phyloP scores from a whole-genome alignment of 35 echinoderm and acorn worm genomes.

The Acanthaster planci region DNA sequence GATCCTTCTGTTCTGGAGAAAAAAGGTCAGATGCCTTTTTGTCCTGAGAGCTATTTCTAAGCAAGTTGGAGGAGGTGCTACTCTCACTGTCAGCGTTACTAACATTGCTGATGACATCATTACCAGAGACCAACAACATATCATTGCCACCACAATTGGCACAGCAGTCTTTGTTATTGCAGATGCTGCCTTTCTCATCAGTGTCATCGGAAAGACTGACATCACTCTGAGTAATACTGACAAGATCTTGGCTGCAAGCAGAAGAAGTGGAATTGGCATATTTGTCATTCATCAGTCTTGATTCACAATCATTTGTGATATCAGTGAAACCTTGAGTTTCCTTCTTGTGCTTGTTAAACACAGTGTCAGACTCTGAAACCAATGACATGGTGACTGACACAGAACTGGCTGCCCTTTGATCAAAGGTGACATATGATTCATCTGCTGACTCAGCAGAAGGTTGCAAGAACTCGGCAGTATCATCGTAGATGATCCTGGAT shows the following conservation, averaged over 20 bases:
- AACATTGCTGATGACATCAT: constrained; percentile 30
- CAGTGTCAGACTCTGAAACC: constrained; percentile 14
- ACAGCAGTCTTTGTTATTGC: not conserved
- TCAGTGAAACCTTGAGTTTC: not conserved
- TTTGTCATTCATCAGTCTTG: not conserved
- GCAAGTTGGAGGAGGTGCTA: not conserved
- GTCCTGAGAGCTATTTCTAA: constrained; percentile 13
- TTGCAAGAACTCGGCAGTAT: constrained; percentile 22
- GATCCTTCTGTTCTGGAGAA: constrained; percentile 3
- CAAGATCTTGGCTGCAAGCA: not conserved
- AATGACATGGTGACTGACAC: constrained; percentile 37
- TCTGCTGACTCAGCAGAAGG: not conserved
- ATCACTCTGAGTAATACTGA: not conserved
- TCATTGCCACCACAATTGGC: not conserved
- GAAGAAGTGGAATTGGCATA: not conserved
- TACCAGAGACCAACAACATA: not conserved
- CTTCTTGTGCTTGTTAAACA: not conserved
- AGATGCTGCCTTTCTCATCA: not conserved
- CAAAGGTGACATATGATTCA: not conserved
- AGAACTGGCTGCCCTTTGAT: not conserved
- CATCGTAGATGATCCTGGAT: constrained; percentile 13
- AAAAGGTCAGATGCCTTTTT: not conserved
- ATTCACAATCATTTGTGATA: not conserved
- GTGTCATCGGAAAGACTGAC: not conserved
- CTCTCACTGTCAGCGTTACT: constrained; percentile 18